These are phyloP conservation scores for Bombus sylvicola DNA, from an alignment of 1,140 invertebrate genomes.

Conservation along the genomic window DNA sequence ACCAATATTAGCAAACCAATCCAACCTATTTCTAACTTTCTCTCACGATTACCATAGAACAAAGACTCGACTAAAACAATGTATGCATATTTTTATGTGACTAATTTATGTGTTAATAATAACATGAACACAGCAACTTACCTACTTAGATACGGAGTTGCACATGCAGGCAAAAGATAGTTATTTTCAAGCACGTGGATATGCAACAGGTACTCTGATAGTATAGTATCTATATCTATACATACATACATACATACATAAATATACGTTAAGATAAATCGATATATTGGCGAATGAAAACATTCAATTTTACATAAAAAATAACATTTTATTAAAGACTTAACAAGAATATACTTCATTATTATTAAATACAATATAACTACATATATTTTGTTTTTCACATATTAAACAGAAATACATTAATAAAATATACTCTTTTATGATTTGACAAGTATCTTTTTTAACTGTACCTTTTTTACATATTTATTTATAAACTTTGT, in stretches of 20 bases:
- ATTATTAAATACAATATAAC: background rate
- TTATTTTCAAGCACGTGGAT: background rate
- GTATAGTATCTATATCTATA: background rate
- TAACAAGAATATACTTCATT: background rate
- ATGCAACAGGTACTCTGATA: background rate
- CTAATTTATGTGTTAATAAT: background rate
- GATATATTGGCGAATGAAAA: background rate
- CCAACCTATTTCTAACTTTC: background rate
- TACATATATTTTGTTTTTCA: background rate
- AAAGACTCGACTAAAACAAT: background rate
- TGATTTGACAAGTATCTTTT: slow-evolving; percentile 29
- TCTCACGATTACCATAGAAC: too few species aligned
- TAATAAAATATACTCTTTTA: background rate
- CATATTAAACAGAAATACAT: background rate
- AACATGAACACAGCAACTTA: background rate
- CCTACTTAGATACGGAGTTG: background rate
- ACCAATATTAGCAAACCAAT: background rate
- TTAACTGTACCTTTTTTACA: slow-evolving; percentile 8
- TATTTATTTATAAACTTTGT: slow-evolving; percentile 46
- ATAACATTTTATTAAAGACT: background rate
- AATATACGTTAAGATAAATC: background rate
- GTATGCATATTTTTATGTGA: background rate
- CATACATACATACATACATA: too few species aligned
- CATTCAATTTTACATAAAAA: background rate
- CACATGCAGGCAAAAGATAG: background rate